These are phyloP conservation scores for Misgurnus mizolepis DNA, from an alignment of 2,113 vertebrate species.

Conservation along the genomic window DNA sequence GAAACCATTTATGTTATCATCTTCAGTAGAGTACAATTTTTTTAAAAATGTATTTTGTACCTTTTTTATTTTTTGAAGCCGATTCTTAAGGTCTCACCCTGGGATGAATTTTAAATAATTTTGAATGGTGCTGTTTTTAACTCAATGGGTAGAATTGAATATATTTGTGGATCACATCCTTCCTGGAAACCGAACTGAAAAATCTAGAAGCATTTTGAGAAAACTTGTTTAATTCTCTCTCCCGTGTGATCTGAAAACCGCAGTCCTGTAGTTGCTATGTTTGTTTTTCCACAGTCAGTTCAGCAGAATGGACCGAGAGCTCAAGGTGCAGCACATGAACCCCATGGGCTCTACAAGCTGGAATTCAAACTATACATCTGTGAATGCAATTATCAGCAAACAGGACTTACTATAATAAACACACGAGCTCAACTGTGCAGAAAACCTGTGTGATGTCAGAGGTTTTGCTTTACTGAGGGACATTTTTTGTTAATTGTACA, in stretches of 20 bases:
- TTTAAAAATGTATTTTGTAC: too few species aligned
- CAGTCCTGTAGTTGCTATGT: background rate
- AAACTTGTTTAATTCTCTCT: background rate
- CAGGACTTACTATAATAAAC: slow-evolving; percentile 38
- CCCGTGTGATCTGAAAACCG: background rate
- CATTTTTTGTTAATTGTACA: too few species aligned
- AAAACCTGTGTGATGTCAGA: background rate
- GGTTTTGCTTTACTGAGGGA: background rate
- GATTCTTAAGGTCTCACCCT: too few species aligned
- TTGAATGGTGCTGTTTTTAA: too few species aligned
- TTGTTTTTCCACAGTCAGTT: slow-evolving; percentile 26
- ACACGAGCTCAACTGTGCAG: slow-evolving; percentile 11
- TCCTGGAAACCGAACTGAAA: background rate
- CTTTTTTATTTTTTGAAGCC: too few species aligned
- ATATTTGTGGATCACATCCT: background rate
- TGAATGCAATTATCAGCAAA: slow-evolving; percentile 62
- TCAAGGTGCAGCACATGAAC: slow-evolving; percentile 57
- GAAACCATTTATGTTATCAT: too few species aligned
- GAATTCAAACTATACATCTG: slow-evolving; percentile 71
- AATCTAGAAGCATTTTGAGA: background rate
- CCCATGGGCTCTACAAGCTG: slow-evolving; percentile 43
- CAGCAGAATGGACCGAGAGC: slow-evolving; percentile 29
- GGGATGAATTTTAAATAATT: too few species aligned
- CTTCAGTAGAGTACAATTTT: too few species aligned
- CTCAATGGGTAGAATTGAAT: too few species aligned